Conservation (phyloP, 1,140 invertebrate species). For the Gryllus bimaculatus region DNA sequence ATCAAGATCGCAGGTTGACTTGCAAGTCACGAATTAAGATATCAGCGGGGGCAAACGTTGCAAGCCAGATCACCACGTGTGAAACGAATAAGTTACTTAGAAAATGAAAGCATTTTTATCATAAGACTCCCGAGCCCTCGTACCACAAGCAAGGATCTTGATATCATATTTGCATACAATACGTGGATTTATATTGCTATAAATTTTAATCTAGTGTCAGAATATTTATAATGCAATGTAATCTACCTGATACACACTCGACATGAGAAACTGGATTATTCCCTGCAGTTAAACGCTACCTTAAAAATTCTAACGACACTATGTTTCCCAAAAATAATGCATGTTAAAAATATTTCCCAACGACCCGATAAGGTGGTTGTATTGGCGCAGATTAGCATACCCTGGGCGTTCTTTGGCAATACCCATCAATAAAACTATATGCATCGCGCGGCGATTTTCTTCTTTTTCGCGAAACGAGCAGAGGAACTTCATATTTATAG, state of each 20-base stretch:
- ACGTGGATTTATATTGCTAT: not conserved
- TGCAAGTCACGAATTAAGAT: too few species aligned
- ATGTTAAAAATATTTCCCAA: too few species aligned
- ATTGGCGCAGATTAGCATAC: too few species aligned
- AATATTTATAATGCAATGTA: not conserved
- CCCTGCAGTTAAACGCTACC: too few species aligned
- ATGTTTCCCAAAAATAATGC: too few species aligned
- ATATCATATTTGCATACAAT: not conserved
- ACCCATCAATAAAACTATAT: not conserved
- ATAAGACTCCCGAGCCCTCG: not conserved
- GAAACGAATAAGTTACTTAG: not conserved
- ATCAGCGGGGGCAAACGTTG: too few species aligned
- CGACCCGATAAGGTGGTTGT: too few species aligned
- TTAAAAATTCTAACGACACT: too few species aligned
- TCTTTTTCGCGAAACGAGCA: not conserved
- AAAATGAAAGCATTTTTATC: not conserved
- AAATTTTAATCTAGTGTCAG: not conserved
- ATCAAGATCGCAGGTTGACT: too few species aligned
- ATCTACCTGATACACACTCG: not conserved
- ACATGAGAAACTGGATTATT: too few species aligned
- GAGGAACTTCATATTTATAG: not conserved
- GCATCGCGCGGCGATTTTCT: not conserved
- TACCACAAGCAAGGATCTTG: not conserved
- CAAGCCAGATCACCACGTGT: too few species aligned
- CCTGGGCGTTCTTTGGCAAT: not conserved